phyloP scores from a whole-genome alignment of 2,797 vertebrate species.

The Leucoraja ocellata region DNA sequence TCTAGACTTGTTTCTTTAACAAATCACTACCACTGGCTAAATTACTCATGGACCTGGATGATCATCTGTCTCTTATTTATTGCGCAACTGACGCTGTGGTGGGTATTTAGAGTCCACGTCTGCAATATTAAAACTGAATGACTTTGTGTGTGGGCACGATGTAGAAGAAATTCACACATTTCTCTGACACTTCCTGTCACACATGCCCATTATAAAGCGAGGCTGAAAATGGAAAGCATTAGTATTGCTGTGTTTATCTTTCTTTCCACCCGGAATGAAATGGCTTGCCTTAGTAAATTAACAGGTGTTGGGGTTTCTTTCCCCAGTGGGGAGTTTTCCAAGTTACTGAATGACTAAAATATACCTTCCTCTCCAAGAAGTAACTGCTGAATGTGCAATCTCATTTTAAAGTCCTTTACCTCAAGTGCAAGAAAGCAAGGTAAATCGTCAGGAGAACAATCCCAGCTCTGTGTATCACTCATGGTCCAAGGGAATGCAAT shows the following conservation, averaged over 20 bases:
- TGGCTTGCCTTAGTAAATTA: not conserved
- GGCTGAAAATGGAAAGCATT: not conserved
- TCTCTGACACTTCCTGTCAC: not conserved
- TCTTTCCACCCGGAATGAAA: not conserved
- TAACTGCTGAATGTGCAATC: not conserved
- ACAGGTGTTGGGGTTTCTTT: not conserved
- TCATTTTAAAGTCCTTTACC: not conserved
- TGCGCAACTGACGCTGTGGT: not conserved
- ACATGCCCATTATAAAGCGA: not conserved
- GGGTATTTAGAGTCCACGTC: not conserved
- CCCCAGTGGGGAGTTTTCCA: not conserved
- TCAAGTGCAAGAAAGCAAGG: not conserved
- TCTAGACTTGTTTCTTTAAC: conserved; percentile 33
- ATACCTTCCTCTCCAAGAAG: not conserved
- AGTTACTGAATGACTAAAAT: not conserved
- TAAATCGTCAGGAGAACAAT: not conserved
- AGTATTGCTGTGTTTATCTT: not conserved
- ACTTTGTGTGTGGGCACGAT: not conserved
- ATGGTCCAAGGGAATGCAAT: not conserved
- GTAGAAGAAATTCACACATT: not conserved
- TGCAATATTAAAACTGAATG: conserved; percentile 22
- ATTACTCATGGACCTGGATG: conserved; percentile 25
- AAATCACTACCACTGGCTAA: conserved; percentile 26
- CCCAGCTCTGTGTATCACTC: not conserved
- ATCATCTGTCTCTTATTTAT: conserved; percentile 22